Percentiles rank a stretch among this genome's conserved stretches.
Conservation (phyloP, 2,113 vertebrate genomes). For the Melierax canorus region DNA sequence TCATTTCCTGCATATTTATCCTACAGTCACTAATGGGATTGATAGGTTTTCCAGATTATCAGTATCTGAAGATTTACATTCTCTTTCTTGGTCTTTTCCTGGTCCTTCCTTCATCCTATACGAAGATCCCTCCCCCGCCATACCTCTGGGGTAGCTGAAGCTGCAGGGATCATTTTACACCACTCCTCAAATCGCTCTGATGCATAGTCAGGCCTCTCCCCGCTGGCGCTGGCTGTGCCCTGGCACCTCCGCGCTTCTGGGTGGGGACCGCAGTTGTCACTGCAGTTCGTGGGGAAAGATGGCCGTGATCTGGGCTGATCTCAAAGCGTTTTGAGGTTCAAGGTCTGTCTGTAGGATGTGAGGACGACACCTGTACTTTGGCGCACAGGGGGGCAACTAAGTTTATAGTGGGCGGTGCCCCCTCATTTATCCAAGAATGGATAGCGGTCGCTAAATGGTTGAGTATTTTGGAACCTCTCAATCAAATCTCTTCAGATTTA, state of each 20-base stretch:
- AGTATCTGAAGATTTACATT: neutral
- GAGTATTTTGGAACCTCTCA: neutral
- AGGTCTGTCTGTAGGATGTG: neutral
- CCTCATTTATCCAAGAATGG: neutral
- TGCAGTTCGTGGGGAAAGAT: neutral
- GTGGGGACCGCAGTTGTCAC: accelerated
- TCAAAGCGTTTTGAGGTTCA: neutral
- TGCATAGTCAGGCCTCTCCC: neutral
- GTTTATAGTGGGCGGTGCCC: neutral
- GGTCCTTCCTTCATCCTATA: neutral
- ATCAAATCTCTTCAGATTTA: neutral
- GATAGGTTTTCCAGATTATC: neutral
- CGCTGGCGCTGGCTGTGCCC: neutral
- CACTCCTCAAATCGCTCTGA: neutral
- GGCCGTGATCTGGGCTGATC: neutral
- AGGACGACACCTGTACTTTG: neutral
- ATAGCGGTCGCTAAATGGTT: neutral
- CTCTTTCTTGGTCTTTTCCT: neutral
- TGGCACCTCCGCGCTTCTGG: neutral
- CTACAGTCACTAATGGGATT: neutral
- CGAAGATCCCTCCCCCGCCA: neutral
- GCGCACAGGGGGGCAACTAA: neutral
- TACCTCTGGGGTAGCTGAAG: neutral
- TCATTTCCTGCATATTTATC: neutral
- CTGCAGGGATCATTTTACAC: accelerated